Percentiles rank a stretch among this genome's conserved stretches.
Conservation (phyloP, 2,888 invertebrate species). For the Chymomyza caudatula region DNA sequence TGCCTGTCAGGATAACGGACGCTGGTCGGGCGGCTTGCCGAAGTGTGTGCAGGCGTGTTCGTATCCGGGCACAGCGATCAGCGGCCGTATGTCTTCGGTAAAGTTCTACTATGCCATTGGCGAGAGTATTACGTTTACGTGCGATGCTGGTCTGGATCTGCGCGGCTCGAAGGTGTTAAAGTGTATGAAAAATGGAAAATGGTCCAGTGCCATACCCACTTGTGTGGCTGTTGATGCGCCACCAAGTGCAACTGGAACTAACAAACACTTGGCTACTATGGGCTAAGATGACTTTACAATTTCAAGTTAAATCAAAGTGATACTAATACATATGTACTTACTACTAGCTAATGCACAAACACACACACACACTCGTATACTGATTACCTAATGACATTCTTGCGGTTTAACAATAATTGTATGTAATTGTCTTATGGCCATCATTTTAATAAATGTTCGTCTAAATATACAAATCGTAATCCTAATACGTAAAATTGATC, state of each 20-base stretch:
- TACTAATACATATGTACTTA: conserved; percentile 65
- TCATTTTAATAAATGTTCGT: conserved; percentile 2
- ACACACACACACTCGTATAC: conserved; percentile 31
- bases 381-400: conserved; percentile 44
- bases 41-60: conserved; percentile 93
- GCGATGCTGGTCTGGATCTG: conserved; percentile 86
- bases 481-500: background rate
- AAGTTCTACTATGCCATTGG: conserved; percentile 93
- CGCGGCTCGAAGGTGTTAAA: conserved; percentile 88
- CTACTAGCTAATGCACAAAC: conserved; percentile 30
- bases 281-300: conserved; percentile 31
- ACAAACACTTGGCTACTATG: conserved; percentile 56
- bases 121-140: conserved; percentile 90
- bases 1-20: conserved; percentile 91
- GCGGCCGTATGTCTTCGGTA: conserved; percentile 90
- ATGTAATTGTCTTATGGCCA: conserved; percentile 26
- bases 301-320: conserved; percentile 62
- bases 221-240: conserved; percentile 79
- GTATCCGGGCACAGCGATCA: conserved; percentile 91
- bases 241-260: conserved; percentile 27
- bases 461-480: background rate
- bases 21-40: conserved; percentile 91
- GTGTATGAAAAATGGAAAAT: conserved; percentile 89
- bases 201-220: conserved; percentile 91
- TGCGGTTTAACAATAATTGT: conserved; percentile 50